phyloP scores from a whole-genome alignment of 2,797 vertebrate genomes.

The Caiman crocodilus region DNA sequence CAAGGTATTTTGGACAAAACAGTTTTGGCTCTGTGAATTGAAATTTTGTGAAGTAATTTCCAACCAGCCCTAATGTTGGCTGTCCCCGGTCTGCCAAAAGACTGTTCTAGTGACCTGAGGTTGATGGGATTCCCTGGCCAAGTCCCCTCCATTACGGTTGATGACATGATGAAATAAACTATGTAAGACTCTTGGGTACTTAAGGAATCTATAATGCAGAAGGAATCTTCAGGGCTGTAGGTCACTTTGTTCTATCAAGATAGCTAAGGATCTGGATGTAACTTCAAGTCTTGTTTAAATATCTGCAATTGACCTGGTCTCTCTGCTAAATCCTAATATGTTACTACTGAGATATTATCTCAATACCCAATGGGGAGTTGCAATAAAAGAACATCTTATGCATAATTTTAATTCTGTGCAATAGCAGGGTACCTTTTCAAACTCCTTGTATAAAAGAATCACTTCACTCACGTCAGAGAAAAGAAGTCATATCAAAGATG shows the following conservation, averaged over 20 bases:
- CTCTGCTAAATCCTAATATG: neutral
- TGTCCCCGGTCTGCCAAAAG: too few species aligned
- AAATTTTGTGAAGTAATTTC: too few species aligned
- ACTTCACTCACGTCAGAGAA: neutral
- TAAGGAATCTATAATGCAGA: too few species aligned
- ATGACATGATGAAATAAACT: too few species aligned
- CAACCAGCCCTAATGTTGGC: too few species aligned
- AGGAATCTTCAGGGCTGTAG: too few species aligned
- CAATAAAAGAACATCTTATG: neutral
- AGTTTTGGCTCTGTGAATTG: too few species aligned
- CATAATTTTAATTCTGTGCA: neutral
- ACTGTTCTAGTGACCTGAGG: too few species aligned
- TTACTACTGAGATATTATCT: neutral
- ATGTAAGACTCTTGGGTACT: too few species aligned
- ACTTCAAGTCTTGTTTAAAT: neutral
- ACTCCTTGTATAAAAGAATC: rapidly evolving
- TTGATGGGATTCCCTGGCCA: too few species aligned
- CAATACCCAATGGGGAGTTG: neutral
- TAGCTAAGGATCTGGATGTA: neutral
- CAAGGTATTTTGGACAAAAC: too few species aligned
- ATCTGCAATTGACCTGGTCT: neutral
- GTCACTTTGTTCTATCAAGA: neutral
- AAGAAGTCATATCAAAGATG: conserved; percentile 26
- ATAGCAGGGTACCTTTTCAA: neutral
- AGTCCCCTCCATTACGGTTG: too few species aligned